Percentiles rank a stretch among this genome's conserved stretches.
Conservation (phyloP, 2,113 vertebrate genomes). For the Perognathus longimembris region DNA sequence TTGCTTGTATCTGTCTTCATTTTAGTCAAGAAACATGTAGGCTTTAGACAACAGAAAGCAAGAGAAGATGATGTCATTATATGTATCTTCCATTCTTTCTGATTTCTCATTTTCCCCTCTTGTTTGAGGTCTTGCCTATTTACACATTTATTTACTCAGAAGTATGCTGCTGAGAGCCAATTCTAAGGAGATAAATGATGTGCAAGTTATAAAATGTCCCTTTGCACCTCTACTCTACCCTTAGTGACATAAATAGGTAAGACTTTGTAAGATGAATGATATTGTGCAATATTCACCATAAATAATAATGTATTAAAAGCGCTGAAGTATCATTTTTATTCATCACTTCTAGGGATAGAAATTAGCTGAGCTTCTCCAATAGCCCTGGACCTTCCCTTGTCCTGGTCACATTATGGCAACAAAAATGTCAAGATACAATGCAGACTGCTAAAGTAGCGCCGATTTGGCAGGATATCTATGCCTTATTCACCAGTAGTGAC, state of each 20-base stretch:
- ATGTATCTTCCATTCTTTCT: slow-evolving; percentile 10
- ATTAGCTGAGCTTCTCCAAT: slow-evolving; percentile 9
- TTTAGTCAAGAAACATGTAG: not conserved
- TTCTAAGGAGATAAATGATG: not conserved
- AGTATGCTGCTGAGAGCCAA: not conserved
- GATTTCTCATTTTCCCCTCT: not conserved
- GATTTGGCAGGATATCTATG: not conserved
- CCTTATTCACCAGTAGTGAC: not conserved
- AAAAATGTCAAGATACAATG: not conserved
- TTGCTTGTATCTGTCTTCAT: slow-evolving; percentile 11
- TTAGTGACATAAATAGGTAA: slow-evolving; percentile 18
- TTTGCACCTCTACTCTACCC: not conserved
- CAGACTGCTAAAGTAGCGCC: not conserved
- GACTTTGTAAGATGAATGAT: slow-evolving; percentile 15
- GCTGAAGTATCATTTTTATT: not conserved
- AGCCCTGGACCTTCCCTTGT: not conserved
- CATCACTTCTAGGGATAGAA: not conserved
- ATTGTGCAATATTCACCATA: not conserved
- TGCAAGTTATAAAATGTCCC: not conserved
- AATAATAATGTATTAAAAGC: not conserved
- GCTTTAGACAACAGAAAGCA: not conserved
- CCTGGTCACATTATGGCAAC: not conserved
- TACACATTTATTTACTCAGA: not conserved
- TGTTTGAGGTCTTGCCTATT: not conserved
- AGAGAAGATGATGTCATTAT: not conserved